Evolutionary conservation across 2,888 invertebrate genomes (phyloP), one percentile per base, ranked within the genome.

Genomic region (Hypsopygia costalis): DNA sequence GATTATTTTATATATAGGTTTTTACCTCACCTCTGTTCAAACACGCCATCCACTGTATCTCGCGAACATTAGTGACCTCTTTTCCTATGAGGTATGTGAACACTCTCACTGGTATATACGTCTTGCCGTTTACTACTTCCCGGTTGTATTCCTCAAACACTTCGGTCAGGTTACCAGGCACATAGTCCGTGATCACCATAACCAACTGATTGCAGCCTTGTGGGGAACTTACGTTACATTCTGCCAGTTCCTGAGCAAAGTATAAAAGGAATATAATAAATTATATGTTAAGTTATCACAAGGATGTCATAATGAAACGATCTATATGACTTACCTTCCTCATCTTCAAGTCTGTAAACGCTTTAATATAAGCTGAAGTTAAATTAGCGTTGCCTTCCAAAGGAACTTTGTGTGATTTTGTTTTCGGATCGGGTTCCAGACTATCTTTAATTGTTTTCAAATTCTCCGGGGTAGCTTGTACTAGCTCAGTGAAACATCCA

Each of bases 1-100:
- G n/a, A n/a, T n/a, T n/a, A n/a, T n/a, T n/a, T n/a, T n/a, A n/a
- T n/a, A n/a, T n/a, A n/a, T n/a, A n/a, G n/a, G n/a, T n/a, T n/a
- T n/a, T n/a, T n/a, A n/a, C n/a, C 49, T 65, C 76, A 93, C 96
- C 98, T 89, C 97, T 93, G 82, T 99, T 99, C 33, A 93, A 90
- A 72, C 99, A 99, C 0, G 99, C 98, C 94, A 99, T 97, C 93
- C 95, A 95, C 61, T 94, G 93, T 39, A 97, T 95, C 77, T 98
- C 97, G 29, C 93, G 90, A 0, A 95, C 94, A 69, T 98, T 98
- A 3, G 94, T 93, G 5, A 97, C 96, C 81, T 99, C 98, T 66
- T 95, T 94, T 1, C 99, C 99, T 47, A 99, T 93, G 11, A 99
- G 90, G 83, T 97, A 99, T 0, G 98, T 98, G 79, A 99, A 99